Conservation (phyloP, 2,113 vertebrate species). For the Elgaria multicarinata region DNA sequence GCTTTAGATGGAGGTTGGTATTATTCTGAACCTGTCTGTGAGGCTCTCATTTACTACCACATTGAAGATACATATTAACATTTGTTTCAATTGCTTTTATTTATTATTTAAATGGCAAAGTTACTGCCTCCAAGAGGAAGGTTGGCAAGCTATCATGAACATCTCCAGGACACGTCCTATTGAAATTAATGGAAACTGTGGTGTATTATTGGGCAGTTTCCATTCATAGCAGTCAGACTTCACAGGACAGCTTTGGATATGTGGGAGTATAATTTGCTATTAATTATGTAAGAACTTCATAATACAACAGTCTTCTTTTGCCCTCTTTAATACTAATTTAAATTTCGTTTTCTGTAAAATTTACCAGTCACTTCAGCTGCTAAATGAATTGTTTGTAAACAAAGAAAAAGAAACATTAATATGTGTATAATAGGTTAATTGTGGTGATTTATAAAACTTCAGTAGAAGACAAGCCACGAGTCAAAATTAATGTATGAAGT, state of each 20-base stretch:
- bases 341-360: constrained; percentile 41
- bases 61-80: constrained; percentile 28
- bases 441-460: constrained; percentile 22
- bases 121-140: constrained; percentile 24
- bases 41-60: constrained; percentile 29
- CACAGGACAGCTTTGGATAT: not conserved
- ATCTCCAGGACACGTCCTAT: not conserved
- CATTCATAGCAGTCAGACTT: not conserved
- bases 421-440: not conserved
- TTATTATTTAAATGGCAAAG: constrained; percentile 27
- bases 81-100: constrained; percentile 39
- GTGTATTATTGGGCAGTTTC: not conserved
- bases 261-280: not conserved
- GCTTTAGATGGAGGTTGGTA: constrained; percentile 61
- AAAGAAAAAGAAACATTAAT: not conserved
- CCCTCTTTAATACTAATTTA: constrained; percentile 40
- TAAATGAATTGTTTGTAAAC: constrained; percentile 11
- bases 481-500: constrained; percentile 9
- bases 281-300: constrained; percentile 32
- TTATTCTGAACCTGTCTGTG: constrained; percentile 65
- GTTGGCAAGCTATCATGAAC: constrained; percentile 7
- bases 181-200: not conserved
- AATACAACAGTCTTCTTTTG: constrained; percentile 24
- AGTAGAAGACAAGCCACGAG: not conserved
- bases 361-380: constrained; percentile 49